Base-by-base conservation (phyloP, 2,797 vertebrate species). In the Hoplostethus mediterraneus region DNA sequence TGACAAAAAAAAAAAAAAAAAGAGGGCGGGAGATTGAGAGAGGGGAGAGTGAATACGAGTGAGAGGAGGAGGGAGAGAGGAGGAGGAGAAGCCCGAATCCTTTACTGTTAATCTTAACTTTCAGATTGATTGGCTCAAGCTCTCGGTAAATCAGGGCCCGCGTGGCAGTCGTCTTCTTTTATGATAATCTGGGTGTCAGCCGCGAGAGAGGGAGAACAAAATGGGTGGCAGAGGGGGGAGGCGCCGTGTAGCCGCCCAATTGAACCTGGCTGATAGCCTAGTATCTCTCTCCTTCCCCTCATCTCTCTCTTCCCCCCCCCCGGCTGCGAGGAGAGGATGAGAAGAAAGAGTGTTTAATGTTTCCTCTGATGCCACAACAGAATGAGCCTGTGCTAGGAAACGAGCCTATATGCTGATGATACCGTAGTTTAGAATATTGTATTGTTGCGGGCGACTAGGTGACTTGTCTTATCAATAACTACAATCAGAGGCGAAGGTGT, bases 81-180 rank as follows among this genome's bases (percentile, higher is more conserved):
- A 25, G 42, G 66, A 17, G 63, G 63, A 47, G 63, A n/a, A n/a
- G 38, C 68, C 60, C 6, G 45, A 67, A 77, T 80, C 87, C 77
- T 91, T 87, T 92, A 87, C 88, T 90, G 91, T 89, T 93, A 87
- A 93, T 94, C 92, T 87, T 81, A 91, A 93, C 86, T 92, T 91
- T 86, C 70, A 89, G 93, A 94, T 89, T 88, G 94, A 93, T 94
- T 80, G 89, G 88, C 76, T 90, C 60, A 73, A 79, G 83, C 82
- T 81, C 78, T 79, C 85, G 79, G 88, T 94, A 93, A 90, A 94
- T 93, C 93, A 93, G 81, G 62, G 58, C 55, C 71, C 70, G 64
- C 80, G 71, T 64, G 84, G 85, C 90, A 87, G 87, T 89, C 80
- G 77, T 88, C 91, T 88, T 86, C 90, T 89, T 93, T 88, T 91